Percentiles rank a stretch among this genome's conserved stretches.
Evolutionary conservation across 1,140 invertebrate genomes (phyloP).

Genomic region (Frieseomelitta varia): DNA sequence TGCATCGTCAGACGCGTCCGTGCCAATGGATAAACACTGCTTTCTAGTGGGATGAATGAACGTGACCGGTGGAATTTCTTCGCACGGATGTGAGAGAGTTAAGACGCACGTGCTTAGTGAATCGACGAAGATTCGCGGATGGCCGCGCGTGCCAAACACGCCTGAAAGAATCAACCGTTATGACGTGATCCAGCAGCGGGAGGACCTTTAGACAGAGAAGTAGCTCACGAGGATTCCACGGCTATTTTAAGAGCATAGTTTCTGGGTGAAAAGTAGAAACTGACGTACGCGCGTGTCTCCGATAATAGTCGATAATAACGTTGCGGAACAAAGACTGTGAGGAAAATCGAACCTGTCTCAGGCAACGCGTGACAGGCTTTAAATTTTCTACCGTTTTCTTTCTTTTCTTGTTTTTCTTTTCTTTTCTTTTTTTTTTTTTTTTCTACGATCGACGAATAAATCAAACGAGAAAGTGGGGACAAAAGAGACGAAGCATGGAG

Average conservation of each 20-base stretch:
- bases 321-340: not conserved
- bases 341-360: not conserved
- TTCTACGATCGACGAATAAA: no score
- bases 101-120: slow-evolving; percentile 32
- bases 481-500: slow-evolving; percentile 60
- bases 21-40: not conserved
- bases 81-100: slow-evolving; percentile 59
- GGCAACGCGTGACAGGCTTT: not conserved
- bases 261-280: slow-evolving; percentile 25
- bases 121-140: slow-evolving; percentile 14
- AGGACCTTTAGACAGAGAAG: slow-evolving; percentile 3
- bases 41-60: slow-evolving; percentile 53
- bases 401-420: no score
- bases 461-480: not conserved
- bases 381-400: slow-evolving; percentile 10
- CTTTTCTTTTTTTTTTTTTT: no score
- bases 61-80: slow-evolving; percentile 43
- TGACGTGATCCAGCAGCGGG: slow-evolving; percentile 20
- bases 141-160: slow-evolving; percentile 22
- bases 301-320: not conserved
- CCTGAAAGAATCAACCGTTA: slow-evolving; percentile 23
- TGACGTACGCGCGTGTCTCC: not conserved
- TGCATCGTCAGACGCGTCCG: slow-evolving; percentile 5
- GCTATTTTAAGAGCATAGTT: slow-evolving; percentile 45
- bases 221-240: slow-evolving; percentile 19